These are phyloP conservation scores for Limnephilus lunatus DNA, from an alignment of 2,888 invertebrate genomes.

Conservation along the genomic window DNA sequence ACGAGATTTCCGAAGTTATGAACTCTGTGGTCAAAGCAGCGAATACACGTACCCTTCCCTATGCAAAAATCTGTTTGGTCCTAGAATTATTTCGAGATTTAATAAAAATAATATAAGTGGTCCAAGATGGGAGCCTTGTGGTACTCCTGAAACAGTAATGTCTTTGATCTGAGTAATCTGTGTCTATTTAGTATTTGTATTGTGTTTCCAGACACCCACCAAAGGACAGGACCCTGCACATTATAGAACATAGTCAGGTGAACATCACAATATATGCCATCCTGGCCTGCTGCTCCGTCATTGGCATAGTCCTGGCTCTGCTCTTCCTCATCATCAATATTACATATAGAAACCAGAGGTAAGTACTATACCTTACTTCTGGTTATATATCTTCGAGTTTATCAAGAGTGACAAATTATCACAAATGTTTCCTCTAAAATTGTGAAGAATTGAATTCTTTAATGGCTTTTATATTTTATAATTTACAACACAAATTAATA, in stretches of 20 bases:
- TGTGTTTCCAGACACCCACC: slow-evolving; percentile 82
- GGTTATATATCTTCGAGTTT: too few species aligned
- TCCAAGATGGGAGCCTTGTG: not conserved
- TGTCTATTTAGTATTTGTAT: not conserved
- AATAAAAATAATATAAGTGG: not conserved
- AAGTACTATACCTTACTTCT: slow-evolving; percentile 63
- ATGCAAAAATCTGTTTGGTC: not conserved
- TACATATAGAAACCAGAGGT: slow-evolving; percentile 96
- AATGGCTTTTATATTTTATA: too few species aligned
- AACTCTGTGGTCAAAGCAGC: too few species aligned
- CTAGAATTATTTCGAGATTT: not conserved
- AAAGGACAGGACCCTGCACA: slow-evolving; percentile 92
- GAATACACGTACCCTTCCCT: too few species aligned
- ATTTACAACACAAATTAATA: too few species aligned
- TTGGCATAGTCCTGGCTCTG: slow-evolving; percentile 94
- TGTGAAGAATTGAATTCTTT: too few species aligned
- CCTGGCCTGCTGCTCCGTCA: slow-evolving; percentile 89
- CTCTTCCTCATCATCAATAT: slow-evolving; percentile 97
- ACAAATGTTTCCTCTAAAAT: too few species aligned
- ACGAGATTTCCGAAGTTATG: too few species aligned
- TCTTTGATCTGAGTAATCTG: not conserved
- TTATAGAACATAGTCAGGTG: slow-evolving; percentile 93
- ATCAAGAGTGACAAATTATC: slow-evolving; percentile 1
- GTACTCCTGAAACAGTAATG: not conserved
- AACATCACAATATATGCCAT: slow-evolving; percentile 95